These are phyloP conservation scores for Piaya cayana DNA, from an alignment of 2,113 vertebrate species.

Conservation along the genomic window DNA sequence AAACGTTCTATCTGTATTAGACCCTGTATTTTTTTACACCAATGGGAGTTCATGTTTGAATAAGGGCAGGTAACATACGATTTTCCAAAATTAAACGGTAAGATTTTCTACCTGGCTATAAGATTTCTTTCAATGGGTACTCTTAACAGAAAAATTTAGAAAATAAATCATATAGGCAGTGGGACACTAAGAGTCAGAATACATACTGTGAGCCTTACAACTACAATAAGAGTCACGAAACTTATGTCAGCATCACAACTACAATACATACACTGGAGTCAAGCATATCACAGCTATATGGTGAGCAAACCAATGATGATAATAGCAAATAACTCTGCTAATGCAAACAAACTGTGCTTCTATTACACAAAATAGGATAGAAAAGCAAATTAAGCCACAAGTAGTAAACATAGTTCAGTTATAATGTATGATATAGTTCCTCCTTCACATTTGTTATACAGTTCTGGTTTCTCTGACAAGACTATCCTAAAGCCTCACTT, in stretches of 20 bases:
- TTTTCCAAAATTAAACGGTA: constrained; percentile 18
- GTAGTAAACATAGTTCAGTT: not conserved
- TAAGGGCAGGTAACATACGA: not conserved
- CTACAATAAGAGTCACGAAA: not conserved
- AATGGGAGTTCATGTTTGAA: not conserved
- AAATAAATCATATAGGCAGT: not conserved
- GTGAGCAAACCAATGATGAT: not conserved
- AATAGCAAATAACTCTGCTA: not conserved
- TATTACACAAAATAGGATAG: not conserved
- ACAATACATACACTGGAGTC: not conserved
- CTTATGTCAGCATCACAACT: not conserved
- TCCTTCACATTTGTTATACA: not conserved
- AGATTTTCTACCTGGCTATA: not conserved
- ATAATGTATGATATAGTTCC: not conserved
- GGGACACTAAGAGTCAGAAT: not conserved
- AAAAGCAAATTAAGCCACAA: not conserved
- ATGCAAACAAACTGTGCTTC: not conserved
- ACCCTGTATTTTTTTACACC: constrained; percentile 29
- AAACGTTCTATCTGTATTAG: not conserved
- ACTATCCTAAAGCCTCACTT: not conserved
- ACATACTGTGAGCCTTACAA: not conserved
- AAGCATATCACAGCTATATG: not conserved
- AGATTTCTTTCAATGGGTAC: not conserved
- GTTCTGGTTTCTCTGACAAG: not conserved
- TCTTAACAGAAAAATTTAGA: not conserved